Conservation (phyloP, 2,113 vertebrate species). For the Bungarus multicinctus region DNA sequence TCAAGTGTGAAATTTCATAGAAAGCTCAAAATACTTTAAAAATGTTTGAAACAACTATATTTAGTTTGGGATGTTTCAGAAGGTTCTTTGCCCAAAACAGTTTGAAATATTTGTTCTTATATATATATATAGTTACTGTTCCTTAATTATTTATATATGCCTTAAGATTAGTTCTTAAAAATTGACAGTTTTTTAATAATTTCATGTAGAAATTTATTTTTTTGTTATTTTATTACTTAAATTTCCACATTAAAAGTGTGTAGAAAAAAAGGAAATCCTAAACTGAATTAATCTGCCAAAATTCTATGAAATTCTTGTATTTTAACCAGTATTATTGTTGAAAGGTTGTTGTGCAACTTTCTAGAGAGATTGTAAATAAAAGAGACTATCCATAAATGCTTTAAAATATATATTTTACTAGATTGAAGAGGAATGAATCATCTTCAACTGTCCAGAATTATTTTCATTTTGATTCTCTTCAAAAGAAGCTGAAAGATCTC, state of each 20-base stretch:
- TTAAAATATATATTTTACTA: conserved; percentile 45
- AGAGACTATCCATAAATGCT: background rate
- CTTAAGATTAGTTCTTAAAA: background rate
- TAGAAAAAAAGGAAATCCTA: background rate
- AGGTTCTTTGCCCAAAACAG: background rate
- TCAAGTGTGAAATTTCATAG: background rate
- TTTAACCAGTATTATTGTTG: background rate
- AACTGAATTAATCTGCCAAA: background rate
- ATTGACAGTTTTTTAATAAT: background rate
- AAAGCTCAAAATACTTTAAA: background rate
- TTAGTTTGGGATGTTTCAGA: background rate
- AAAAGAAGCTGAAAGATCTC: conserved; percentile 96
- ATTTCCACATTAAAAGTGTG: background rate
- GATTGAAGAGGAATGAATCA: conserved; percentile 85
- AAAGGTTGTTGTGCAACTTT: background rate
- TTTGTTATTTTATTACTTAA: background rate
- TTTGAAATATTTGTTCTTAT: background rate
- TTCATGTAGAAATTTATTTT: background rate
- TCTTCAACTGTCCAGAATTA: conserved; percentile 81
- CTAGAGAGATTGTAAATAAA: background rate
- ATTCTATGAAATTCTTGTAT: background rate
- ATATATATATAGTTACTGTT: background rate
- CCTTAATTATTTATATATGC: background rate
- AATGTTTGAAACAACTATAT: background rate
- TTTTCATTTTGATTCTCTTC: conserved; percentile 93